Evolutionary conservation across 2,888 invertebrate species (phyloP).

Genomic region (Nomada lathburiana): DNA sequence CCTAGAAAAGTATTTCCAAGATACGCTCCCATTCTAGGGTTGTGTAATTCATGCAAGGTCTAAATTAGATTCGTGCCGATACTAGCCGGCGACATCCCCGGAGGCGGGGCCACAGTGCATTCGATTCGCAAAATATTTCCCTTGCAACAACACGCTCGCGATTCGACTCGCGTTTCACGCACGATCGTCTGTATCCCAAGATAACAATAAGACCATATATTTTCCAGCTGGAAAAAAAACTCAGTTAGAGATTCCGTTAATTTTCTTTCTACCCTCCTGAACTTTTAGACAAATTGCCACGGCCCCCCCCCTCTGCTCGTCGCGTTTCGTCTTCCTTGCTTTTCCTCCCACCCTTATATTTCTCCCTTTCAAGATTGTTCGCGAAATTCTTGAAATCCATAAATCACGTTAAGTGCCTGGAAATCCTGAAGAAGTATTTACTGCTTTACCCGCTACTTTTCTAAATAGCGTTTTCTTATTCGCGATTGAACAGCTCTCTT

Average conservation of each 20-base stretch:
- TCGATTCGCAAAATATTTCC: constrained; percentile 5
- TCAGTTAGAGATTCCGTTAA: constrained; percentile 52
- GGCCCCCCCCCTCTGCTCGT: not conserved
- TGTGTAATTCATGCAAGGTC: constrained; percentile 25
- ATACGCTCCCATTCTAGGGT: constrained; percentile 15
- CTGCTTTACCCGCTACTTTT: not conserved
- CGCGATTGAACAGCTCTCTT: not conserved
- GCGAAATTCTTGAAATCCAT: constrained; percentile 38
- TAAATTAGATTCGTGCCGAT: constrained; percentile 43
- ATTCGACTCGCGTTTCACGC: not conserved
- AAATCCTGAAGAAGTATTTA: constrained; percentile 13
- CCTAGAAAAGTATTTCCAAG: constrained; percentile 44
- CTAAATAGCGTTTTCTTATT: constrained; percentile 1
- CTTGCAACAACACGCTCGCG: not conserved
- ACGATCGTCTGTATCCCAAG: no score
- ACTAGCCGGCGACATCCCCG: constrained; percentile 2
- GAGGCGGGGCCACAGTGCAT: not conserved
- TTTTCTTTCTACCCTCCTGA: constrained; percentile 58
- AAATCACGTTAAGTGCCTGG: constrained; percentile 23
- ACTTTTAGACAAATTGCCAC: constrained; percentile 64
- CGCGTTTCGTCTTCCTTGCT: not conserved
- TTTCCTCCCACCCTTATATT: constrained; percentile 20
- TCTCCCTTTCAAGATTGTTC: constrained; percentile 11
- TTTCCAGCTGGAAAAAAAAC: constrained; percentile 40
- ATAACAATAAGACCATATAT: not conserved